These are phyloP conservation scores for Deroptyus accipitrinus DNA, from an alignment of 2,113 vertebrate genomes.

Conservation along the genomic window DNA sequence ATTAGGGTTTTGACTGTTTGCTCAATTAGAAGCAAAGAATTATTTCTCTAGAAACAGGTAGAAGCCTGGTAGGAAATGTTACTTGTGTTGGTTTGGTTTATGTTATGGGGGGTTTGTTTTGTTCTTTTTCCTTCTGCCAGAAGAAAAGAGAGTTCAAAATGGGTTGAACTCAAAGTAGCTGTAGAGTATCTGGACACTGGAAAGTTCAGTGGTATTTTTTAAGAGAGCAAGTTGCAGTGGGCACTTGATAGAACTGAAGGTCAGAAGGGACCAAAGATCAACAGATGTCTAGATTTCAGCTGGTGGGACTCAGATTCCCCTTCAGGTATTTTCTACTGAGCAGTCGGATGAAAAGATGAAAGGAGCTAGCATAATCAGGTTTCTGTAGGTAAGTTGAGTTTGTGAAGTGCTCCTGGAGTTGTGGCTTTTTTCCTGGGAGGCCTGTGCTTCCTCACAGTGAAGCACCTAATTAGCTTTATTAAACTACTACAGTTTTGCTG, in stretches of 20 bases:
- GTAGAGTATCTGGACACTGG: background rate
- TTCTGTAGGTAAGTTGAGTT: background rate
- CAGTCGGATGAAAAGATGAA: background rate
- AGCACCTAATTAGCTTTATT: background rate
- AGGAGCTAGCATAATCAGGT: background rate
- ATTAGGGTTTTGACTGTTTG: background rate
- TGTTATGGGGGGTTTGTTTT: background rate
- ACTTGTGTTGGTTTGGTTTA: background rate
- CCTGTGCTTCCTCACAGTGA: background rate
- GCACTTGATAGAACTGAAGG: background rate
- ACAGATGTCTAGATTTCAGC: background rate
- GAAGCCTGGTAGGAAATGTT: background rate
- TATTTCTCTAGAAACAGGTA: background rate
- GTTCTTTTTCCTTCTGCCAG: background rate
- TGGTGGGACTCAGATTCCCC: background rate
- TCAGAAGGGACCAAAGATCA: background rate
- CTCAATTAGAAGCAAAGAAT: background rate
- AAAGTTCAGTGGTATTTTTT: background rate
- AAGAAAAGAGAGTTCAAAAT: background rate
- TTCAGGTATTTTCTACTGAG: background rate
- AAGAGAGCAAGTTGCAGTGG: background rate
- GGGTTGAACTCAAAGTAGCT: background rate
- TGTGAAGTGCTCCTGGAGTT: background rate
- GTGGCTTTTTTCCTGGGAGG: background rate
- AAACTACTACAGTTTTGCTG: background rate